Conservation (phyloP, 2,888 invertebrate species). For the Lithophane leautieri region DNA sequence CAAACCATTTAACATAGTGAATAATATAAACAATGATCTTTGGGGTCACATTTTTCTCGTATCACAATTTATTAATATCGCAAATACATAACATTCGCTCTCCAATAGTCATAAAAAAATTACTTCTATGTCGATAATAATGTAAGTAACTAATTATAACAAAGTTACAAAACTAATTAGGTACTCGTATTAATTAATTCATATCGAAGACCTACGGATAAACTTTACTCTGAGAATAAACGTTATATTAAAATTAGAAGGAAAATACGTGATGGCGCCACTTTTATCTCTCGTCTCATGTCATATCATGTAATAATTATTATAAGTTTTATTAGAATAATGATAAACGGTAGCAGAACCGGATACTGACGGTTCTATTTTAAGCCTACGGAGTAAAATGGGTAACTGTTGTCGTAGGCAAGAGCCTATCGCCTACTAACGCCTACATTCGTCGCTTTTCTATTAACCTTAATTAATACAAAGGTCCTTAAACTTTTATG, state of each 20-base stretch:
- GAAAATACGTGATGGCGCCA: conserved; percentile 55
- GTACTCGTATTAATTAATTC: conserved; percentile 41
- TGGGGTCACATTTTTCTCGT: conserved; percentile 60
- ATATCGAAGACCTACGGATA: conserved; percentile 46
- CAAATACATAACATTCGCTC: conserved; percentile 42
- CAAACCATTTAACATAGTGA: conserved; percentile 53
- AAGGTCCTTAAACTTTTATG: conserved; percentile 39
- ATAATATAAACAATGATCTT: conserved; percentile 57
- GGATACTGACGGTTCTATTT: conserved; percentile 55
- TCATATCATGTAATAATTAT: conserved; percentile 55
- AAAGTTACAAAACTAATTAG: conserved; percentile 44
- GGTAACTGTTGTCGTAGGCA: conserved; percentile 54
- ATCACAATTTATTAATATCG: conserved; percentile 59
- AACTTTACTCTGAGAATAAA: conserved; percentile 44
- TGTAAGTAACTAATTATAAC: conserved; percentile 61
- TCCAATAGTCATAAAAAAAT: conserved; percentile 39
- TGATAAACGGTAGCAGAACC: conserved; percentile 55
- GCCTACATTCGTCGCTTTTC: conserved; percentile 49
- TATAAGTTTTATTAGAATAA: conserved; percentile 56
- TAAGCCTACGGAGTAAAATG: conserved; percentile 52
- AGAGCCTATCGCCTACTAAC: conserved; percentile 44
- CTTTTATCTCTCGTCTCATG: conserved; percentile 57
- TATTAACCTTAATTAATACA: conserved; percentile 53
- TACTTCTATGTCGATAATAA: conserved; percentile 44
- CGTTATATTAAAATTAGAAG: conserved; percentile 31